phyloP scores from a whole-genome alignment of 2,797 vertebrate genomes.

The Hozukius guyotensis region DNA sequence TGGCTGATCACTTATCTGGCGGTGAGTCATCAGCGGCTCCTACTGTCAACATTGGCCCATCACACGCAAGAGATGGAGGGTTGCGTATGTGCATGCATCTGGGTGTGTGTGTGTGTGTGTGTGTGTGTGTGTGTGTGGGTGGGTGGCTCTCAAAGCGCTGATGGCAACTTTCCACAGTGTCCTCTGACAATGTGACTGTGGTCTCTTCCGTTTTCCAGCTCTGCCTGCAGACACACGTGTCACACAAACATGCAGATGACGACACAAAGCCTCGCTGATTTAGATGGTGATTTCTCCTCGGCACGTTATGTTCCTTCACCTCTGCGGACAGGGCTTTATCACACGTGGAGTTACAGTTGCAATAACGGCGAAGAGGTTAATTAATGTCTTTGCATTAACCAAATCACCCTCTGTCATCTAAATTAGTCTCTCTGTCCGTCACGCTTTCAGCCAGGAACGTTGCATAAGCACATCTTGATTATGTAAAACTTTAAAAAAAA shows the following conservation, averaged over 20 bases:
- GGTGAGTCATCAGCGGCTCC: constrained; percentile 58
- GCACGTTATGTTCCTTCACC: constrained; percentile 44
- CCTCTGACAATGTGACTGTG: constrained; percentile 39
- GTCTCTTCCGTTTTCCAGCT: constrained; percentile 10
- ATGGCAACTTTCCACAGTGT: constrained; percentile 58
- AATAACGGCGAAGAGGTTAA: constrained; percentile 45
- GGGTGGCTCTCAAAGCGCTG: constrained; percentile 28
- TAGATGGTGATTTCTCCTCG: not conserved
- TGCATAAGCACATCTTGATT: not conserved
- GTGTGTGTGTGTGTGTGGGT: constrained; percentile 20
- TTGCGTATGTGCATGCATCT: constrained; percentile 21
- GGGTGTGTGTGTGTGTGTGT: constrained; percentile 35
- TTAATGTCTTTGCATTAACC: constrained; percentile 28
- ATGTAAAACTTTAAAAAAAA: not conserved
- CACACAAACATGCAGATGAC: constrained; percentile 21
- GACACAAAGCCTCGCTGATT: constrained; percentile 9
- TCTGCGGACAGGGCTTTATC: not conserved
- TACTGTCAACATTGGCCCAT: constrained; percentile 46
- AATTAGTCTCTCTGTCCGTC: constrained; percentile 18
- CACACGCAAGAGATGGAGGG: constrained; percentile 4
- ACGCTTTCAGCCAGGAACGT: not conserved
- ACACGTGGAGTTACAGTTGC: not conserved
- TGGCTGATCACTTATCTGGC: constrained; percentile 37
- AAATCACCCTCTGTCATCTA: constrained; percentile 11
- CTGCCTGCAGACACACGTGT: constrained; percentile 39